Evolutionary conservation across 2,797 vertebrate species (phyloP).

Genomic region (Vespertilio murinus): DNA sequence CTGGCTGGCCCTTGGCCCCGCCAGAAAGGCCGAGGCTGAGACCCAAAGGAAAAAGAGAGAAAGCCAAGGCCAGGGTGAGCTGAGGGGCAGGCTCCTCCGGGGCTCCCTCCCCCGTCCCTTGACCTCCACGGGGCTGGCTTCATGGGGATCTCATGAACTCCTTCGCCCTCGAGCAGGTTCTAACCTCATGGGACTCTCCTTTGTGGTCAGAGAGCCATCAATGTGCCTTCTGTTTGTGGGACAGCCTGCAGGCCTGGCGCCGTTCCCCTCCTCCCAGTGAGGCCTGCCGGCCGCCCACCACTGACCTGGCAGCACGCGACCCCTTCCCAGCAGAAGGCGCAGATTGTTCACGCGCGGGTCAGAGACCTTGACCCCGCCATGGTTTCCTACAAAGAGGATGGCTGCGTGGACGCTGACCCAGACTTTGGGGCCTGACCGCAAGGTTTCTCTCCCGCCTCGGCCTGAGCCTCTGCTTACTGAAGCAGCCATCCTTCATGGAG

Average conservation of each 20-base stretch:
- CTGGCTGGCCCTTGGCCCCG: not conserved
- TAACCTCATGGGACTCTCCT: not conserved
- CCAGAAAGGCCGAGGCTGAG: not conserved
- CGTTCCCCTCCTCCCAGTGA: not conserved
- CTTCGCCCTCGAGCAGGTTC: not conserved
- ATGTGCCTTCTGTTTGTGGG: not conserved
- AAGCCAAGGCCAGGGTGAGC: not conserved
- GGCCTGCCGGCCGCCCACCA: not conserved
- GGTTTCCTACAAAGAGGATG: not conserved
- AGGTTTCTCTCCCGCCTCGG: not conserved
- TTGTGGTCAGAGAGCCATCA: not conserved
- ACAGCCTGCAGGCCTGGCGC: not conserved
- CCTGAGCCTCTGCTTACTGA: not conserved
- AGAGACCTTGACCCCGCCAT: not conserved
- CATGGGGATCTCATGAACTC: not conserved
- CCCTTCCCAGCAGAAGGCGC: not conserved
- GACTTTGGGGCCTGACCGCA: rapidly evolving
- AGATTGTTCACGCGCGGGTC: not conserved
- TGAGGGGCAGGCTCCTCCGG: not conserved
- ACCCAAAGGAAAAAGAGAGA: not conserved
- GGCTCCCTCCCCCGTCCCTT: too few species aligned
- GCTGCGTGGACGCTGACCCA: not conserved
- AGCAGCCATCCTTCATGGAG: not conserved
- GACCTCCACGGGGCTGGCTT: not conserved
- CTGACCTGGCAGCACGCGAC: not conserved